Percentiles rank a stretch among this genome's conserved stretches.
These are phyloP conservation scores for Ciconia maguari DNA, from an alignment of 2,113 vertebrate species.

Conservation along the genomic window DNA sequence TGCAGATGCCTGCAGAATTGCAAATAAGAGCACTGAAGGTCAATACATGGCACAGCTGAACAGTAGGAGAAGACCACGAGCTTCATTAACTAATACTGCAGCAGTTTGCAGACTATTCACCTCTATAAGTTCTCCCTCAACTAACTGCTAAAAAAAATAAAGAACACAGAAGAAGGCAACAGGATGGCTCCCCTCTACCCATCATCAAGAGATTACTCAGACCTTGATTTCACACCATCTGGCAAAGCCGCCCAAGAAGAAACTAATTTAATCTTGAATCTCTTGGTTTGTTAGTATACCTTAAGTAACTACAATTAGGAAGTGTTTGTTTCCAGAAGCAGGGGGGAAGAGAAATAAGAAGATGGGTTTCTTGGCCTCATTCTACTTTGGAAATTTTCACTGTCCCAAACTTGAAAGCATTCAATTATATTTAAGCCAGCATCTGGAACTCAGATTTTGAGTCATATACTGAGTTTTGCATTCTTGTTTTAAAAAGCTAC, in stretches of 20 bases:
- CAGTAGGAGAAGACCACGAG: fast-evolving
- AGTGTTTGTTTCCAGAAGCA: background rate
- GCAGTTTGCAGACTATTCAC: background rate
- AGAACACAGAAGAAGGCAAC: background rate
- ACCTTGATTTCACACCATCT: background rate
- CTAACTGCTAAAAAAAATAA: background rate
- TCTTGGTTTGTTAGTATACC: background rate
- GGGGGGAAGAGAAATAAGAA: background rate
- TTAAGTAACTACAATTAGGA: background rate
- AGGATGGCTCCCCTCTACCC: background rate
- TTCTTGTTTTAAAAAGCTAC: background rate
- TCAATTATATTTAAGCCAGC: background rate
- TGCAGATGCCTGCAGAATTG: background rate
- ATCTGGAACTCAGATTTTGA: background rate
- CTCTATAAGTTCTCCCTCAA: background rate
- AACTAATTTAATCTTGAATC: background rate
- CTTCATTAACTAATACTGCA: background rate
- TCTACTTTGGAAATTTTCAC: background rate
- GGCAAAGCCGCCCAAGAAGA: background rate
- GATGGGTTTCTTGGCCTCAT: background rate
- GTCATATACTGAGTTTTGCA: background rate
- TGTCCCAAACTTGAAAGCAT: background rate
- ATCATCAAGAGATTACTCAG: background rate
- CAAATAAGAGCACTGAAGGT: background rate
- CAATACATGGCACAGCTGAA: background rate